Conservation (phyloP, 2,113 vertebrate species). For the Dendrocopos noguchii region DNA sequence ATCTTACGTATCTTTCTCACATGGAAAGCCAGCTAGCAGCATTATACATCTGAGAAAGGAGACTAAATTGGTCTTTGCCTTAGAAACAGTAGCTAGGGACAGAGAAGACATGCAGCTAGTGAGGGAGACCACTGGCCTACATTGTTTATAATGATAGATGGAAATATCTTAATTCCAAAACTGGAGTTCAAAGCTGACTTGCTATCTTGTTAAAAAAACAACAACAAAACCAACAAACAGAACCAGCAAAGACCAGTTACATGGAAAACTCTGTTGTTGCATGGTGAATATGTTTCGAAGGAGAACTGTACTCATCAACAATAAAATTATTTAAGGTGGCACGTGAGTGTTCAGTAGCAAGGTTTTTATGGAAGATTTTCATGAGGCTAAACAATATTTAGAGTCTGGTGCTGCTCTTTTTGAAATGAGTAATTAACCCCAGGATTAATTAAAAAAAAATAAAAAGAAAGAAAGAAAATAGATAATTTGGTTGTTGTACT, state of each 20-base stretch:
- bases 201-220: not conserved
- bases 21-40: not conserved
- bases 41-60: not conserved
- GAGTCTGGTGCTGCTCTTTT: not conserved
- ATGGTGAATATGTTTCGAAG: not conserved
- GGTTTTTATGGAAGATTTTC: not conserved
- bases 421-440: constrained; percentile 1
- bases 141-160: not conserved
- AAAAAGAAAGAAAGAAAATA: not conserved
- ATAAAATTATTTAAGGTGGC: not conserved
- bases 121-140: not conserved
- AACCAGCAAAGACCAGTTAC: not conserved
- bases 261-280: not conserved
- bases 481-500: not conserved
- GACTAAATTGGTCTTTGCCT: not conserved
- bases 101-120: not conserved
- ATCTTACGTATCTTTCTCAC: constrained; percentile 1
- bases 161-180: not conserved
- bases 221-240: too few relatives aligned
- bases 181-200: not conserved
- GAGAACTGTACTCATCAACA: not conserved
- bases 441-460: constrained; percentile 1
- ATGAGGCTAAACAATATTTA: not conserved
- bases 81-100: not conserved
- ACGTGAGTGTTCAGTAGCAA: not conserved